Percentiles rank a stretch among this genome's conserved stretches.
These are phyloP conservation scores for Pteromalus puparum DNA, from an alignment of 1,140 invertebrate genomes.

Conservation along the genomic window DNA sequence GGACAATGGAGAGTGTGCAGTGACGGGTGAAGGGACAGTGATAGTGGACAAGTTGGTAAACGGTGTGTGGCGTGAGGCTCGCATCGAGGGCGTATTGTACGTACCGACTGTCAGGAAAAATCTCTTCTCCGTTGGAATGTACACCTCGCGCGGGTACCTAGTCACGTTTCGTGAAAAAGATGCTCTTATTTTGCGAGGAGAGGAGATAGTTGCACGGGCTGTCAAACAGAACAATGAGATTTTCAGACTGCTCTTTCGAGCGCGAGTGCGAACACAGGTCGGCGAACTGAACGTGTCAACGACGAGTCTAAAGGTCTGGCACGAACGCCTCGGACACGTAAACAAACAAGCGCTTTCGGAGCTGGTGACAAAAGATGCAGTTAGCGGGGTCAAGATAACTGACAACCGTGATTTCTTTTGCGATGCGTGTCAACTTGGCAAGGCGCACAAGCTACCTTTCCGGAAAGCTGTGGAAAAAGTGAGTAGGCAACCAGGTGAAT, in stretches of 20 bases:
- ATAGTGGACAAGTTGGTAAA: slow-evolving; percentile 13
- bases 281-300: background rate
- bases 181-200: background rate
- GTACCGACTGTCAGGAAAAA: slow-evolving; percentile 28
- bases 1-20: slow-evolving; percentile 22
- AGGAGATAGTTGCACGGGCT: background rate
- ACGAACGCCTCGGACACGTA: slow-evolving; percentile 44
- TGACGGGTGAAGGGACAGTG: slow-evolving; percentile 4
- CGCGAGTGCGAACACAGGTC: background rate
- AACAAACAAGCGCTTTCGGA: background rate
- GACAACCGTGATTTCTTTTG: no score
- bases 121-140: slow-evolving; percentile 20
- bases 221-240: background rate
- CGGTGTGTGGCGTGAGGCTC: slow-evolving; percentile 1
- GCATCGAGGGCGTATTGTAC: slow-evolving; percentile 31
- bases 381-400: no score
- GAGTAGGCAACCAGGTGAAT: slow-evolving; percentile 15
- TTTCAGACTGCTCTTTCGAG: background rate
- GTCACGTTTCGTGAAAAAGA: background rate
- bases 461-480: background rate
- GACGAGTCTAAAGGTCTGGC: slow-evolving; percentile 33
- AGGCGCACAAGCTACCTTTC: no score
- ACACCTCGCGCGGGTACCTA: background rate
- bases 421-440: no score
- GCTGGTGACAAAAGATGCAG: background rate